Conservation (phyloP, 64 coral and sea anemone species). For the Dendronephthya gigantea region DNA sequence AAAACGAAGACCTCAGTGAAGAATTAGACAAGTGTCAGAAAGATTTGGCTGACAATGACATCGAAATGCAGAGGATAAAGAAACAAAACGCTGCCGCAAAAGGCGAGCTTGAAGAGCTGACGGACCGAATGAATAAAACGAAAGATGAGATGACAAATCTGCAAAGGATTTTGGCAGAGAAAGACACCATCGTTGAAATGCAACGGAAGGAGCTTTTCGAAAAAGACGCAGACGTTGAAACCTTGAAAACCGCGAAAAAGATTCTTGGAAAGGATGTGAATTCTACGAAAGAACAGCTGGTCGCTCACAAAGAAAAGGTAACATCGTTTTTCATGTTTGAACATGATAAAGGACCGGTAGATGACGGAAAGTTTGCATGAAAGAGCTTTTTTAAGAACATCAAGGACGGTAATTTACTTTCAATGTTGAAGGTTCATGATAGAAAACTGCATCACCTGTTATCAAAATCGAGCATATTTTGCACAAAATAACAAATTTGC, state of each 20-base stretch:
- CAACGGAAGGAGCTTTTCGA: not conserved
- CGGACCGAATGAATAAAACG: not conserved
- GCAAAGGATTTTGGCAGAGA: not conserved
- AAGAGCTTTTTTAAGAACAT: too few relatives aligned
- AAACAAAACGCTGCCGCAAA: not conserved
- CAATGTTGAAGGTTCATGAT: too few relatives aligned
- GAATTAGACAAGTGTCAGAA: not conserved
- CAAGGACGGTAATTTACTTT: too few relatives aligned
- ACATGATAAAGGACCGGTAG: not conserved
- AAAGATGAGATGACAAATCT: not conserved
- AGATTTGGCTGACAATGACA: not conserved
- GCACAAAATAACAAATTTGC: not conserved
- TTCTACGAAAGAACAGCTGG: not conserved
- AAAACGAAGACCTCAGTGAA: not conserved
- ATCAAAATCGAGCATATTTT: too few relatives aligned
- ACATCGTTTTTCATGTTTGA: not conserved
- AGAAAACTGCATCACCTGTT: too few relatives aligned
- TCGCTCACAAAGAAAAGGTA: slow-evolving; percentile 2
- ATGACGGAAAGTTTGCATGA: too few relatives aligned
- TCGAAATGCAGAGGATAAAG: not conserved
- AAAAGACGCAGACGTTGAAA: not conserved
- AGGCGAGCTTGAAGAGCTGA: not conserved
- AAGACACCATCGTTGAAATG: not conserved
- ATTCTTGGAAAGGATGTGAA: slow-evolving; percentile 7
- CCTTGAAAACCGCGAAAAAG: not conserved